Conservation (phyloP, 2,797 vertebrate genomes). For the Hydrophis major region DNA sequence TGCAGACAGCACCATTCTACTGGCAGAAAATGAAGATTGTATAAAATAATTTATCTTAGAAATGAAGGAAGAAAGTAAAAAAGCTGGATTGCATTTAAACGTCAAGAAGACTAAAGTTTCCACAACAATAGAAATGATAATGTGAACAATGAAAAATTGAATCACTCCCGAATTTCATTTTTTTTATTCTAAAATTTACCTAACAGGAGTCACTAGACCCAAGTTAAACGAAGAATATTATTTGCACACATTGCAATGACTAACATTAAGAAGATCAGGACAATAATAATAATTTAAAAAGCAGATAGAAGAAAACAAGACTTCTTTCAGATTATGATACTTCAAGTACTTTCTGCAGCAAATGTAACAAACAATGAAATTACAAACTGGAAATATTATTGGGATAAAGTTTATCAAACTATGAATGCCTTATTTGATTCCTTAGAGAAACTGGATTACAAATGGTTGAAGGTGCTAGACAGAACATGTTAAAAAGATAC, state of each 20-base stretch:
- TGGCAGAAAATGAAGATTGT: not conserved
- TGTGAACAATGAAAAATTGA: not conserved
- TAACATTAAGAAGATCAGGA: not conserved
- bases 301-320: not conserved
- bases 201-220: not conserved
- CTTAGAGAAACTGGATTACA: not conserved
- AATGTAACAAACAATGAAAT: not conserved
- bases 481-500: not conserved
- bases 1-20: not conserved
- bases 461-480: not conserved
- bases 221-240: not conserved
- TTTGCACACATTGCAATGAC: not conserved
- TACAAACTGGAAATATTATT: not conserved
- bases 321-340: not conserved
- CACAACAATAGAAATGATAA: not conserved
- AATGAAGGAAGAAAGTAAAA: not conserved
- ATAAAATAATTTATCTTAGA: not conserved
- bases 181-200: not conserved
- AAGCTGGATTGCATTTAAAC: not conserved
- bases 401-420: not conserved
- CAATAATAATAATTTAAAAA: not conserved
- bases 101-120: not conserved
- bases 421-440: not conserved
- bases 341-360: not conserved
- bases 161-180: not conserved